A percentile compares a stretch with the other conserved stretches of the same genome.
Evolutionary conservation across 2,888 invertebrate genomes (phyloP).

Genomic region (Eremobia ochroleuca): DNA sequence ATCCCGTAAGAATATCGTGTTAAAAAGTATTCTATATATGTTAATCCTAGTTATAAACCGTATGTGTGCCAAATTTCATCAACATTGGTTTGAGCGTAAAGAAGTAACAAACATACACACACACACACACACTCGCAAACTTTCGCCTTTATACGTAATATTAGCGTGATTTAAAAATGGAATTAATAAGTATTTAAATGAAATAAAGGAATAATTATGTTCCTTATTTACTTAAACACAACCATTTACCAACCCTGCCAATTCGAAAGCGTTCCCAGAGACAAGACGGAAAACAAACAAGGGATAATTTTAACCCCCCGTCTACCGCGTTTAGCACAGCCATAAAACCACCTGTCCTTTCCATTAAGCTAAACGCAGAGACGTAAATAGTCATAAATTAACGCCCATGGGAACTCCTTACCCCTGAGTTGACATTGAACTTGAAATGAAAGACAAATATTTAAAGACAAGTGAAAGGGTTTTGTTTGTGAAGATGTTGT

Average conservation of each 20-base stretch:
- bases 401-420: slow-evolving; percentile 53
- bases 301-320: slow-evolving; percentile 6
- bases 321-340: slow-evolving; percentile 24
- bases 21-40: too few species aligned
- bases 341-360: slow-evolving; percentile 54
- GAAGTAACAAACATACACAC: too few species aligned
- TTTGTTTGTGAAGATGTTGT: slow-evolving; percentile 43
- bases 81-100: too few species aligned
- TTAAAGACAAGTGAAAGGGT: slow-evolving; percentile 56
- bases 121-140: too few species aligned
- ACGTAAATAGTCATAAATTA: slow-evolving; percentile 61
- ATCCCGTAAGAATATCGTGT: too few species aligned
- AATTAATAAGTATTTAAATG: too few species aligned
- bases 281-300: slow-evolving; percentile 23
- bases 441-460: slow-evolving; percentile 66
- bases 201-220: too few species aligned
- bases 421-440: slow-evolving; percentile 65
- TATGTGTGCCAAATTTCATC: too few species aligned
- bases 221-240: not conserved
- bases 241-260: not conserved
- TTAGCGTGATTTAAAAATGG: too few species aligned
- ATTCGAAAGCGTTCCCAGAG: slow-evolving; percentile 17
- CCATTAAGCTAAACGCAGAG: slow-evolving; percentile 44
- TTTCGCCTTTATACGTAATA: too few species aligned
- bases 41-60: too few species aligned